phyloP scores from a whole-genome alignment of 2,113 vertebrate genomes.

The Nerophis ophidion region DNA sequence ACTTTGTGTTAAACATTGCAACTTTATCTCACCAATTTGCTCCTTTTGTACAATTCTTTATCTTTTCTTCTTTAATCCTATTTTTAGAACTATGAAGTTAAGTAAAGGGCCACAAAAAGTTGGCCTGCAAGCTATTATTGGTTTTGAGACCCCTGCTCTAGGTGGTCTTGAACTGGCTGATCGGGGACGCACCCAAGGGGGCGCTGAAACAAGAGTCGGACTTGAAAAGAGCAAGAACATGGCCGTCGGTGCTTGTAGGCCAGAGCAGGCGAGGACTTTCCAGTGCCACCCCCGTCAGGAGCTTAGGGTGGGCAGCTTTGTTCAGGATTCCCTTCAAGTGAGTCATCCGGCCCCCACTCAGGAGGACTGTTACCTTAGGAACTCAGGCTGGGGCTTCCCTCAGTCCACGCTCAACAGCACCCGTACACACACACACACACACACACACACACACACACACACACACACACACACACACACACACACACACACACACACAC shows the following conservation, averaged over 20 bases:
- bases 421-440: slow-evolving; percentile 34
- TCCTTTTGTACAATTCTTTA: too few relatives aligned
- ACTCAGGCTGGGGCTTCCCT: slow-evolving; percentile 74
- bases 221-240: too few relatives aligned
- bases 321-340: slow-evolving; percentile 78
- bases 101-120: too few relatives aligned
- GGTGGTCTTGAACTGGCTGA: too few relatives aligned
- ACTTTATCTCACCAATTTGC: too few relatives aligned
- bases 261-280: slow-evolving; percentile 58
- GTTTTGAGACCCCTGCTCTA: too few relatives aligned
- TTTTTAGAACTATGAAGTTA: too few relatives aligned
- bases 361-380: slow-evolving; percentile 77
- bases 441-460: slow-evolving; percentile 30
- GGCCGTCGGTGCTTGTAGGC: slow-evolving; percentile 41
- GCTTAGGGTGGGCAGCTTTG: slow-evolving; percentile 73
- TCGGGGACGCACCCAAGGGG: too few relatives aligned
- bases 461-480: slow-evolving; percentile 30
- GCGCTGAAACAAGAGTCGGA: too few relatives aligned
- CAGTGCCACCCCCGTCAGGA: slow-evolving; percentile 66
- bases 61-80: too few relatives aligned
- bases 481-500: slow-evolving; percentile 23
- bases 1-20: too few relatives aligned
- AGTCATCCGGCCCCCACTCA: slow-evolving; percentile 75
- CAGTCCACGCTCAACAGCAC: slow-evolving; percentile 57
- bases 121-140: too few relatives aligned